Conservation (phyloP, 2,888 invertebrate genomes). For the Linnaemya vulpina region DNA sequence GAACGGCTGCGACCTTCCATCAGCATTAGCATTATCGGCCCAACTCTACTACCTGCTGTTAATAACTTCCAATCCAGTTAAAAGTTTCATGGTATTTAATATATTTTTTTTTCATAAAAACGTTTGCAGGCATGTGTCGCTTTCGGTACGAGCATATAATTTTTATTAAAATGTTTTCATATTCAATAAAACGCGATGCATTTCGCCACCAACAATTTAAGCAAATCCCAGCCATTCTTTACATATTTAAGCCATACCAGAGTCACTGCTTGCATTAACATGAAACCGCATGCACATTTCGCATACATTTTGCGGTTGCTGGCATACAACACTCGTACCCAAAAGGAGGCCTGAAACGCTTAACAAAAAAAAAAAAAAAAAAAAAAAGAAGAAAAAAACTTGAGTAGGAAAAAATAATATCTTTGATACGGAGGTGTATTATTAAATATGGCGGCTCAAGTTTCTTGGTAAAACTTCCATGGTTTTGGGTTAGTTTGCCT, state of each 20-base stretch:
- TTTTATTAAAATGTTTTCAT: constrained; percentile 44
- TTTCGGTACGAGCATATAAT: background rate
- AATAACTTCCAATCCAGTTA: too few species aligned
- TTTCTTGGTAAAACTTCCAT: constrained; percentile 29
- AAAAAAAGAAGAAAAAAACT: too few species aligned
- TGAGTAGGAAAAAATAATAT: constrained; percentile 22
- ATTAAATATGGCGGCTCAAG: constrained; percentile 77
- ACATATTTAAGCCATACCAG: background rate
- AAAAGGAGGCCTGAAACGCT: constrained; percentile 18
- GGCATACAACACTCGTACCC: background rate
- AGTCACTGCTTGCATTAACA: background rate
- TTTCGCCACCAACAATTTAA: constrained; percentile 38
- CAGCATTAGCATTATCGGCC: too few species aligned
- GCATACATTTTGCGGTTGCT: constrained; percentile 2
- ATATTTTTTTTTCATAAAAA: background rate
- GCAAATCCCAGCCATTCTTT: constrained; percentile 19
- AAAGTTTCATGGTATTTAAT: too few species aligned
- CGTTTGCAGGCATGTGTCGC: background rate
- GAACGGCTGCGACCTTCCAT: too few species aligned
- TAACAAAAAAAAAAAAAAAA: too few species aligned
- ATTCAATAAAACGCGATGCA: background rate
- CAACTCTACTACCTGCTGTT: too few species aligned
- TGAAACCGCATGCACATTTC: background rate
- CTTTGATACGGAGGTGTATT: constrained; percentile 71
- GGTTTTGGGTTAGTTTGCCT: constrained; percentile 48